Evolutionary conservation across 2,888 invertebrate genomes (phyloP).

Genomic region (Trichopria drosophilae): DNA sequence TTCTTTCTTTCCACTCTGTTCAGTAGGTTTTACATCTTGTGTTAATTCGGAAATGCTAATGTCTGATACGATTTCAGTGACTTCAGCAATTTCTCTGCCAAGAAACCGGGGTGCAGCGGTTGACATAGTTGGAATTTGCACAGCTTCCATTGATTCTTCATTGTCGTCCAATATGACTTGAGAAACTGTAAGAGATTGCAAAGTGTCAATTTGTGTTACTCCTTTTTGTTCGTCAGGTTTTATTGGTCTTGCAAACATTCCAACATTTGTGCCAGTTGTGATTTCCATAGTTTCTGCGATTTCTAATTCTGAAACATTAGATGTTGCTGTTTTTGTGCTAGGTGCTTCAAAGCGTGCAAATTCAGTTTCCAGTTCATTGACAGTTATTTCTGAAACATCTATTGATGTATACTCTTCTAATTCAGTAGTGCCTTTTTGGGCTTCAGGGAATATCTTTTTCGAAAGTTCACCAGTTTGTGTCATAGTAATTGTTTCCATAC

Average conservation of each 20-base stretch:
- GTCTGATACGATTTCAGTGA: conserved; percentile 44
- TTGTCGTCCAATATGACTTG: conserved; percentile 41
- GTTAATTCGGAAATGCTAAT: conserved; percentile 39
- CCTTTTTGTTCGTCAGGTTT: conserved; percentile 36
- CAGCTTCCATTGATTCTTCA: conserved; percentile 35
- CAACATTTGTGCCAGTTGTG: conserved; percentile 38
- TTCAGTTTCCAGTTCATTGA: conserved; percentile 44
- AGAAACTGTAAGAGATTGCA: conserved; percentile 40
- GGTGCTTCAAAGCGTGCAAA: conserved; percentile 33
- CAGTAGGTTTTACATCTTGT: conserved; percentile 32
- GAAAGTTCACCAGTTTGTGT: conserved; percentile 27
- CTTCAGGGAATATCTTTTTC: conserved; percentile 27
- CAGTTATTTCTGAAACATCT: conserved; percentile 34
- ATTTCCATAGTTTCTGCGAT: conserved; percentile 54
- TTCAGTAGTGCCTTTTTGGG: conserved; percentile 19
- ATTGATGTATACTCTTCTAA: conserved; percentile 33
- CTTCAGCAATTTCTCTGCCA: conserved; percentile 55
- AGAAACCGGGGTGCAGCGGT: conserved; percentile 42
- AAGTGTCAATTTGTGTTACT: conserved; percentile 43
- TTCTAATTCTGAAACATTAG: conserved; percentile 47
- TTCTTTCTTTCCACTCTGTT: conserved; percentile 28
- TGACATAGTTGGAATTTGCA: conserved; percentile 26
- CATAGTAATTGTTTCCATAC: conserved; percentile 38
- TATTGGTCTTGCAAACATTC: conserved; percentile 32
- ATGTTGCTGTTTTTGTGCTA: conserved; percentile 34